Percentiles rank a stretch among this genome's conserved stretches.
These are phyloP conservation scores for Nibea albiflora DNA, from an alignment of 2,113 vertebrate genomes.

Conservation along the genomic window DNA sequence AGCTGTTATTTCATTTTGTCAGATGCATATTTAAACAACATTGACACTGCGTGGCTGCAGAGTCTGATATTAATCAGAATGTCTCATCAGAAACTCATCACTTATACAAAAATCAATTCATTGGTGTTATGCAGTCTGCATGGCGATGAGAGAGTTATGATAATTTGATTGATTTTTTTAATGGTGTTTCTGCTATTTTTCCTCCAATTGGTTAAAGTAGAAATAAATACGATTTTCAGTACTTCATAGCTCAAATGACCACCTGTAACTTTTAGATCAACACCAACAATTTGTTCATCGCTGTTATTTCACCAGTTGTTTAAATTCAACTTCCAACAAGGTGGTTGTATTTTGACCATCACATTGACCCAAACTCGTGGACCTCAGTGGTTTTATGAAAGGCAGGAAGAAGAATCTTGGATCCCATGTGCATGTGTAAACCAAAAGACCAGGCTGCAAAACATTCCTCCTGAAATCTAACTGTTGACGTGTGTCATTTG, in stretches of 20 bases:
- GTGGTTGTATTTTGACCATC: background rate
- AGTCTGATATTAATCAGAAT: background rate
- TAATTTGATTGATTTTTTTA: too few relatives aligned
- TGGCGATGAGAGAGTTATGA: too few relatives aligned
- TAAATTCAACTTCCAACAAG: background rate
- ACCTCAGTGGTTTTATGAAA: background rate
- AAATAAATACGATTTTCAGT: background rate
- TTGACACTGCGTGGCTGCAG: too few relatives aligned
- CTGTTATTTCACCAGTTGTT: background rate
- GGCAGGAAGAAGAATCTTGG: background rate
- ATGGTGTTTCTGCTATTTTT: too few relatives aligned
- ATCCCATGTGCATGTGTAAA: background rate
- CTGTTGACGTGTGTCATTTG: background rate
- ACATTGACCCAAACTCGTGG: background rate
- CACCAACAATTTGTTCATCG: background rate
- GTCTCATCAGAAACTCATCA: background rate
- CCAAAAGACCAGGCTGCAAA: background rate
- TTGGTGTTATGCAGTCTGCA: background rate
- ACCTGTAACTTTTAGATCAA: too few relatives aligned
- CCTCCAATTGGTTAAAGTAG: too few relatives aligned
- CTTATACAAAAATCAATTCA: background rate
- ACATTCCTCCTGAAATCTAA: background rate
- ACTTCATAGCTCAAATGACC: background rate
- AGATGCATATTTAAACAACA: too few relatives aligned
- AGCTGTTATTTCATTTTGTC: too few relatives aligned